Percentiles rank a stretch among this genome's conserved stretches.
phyloP scores from a whole-genome alignment of 2,888 invertebrate species.

The Malachius bipustulatus region DNA sequence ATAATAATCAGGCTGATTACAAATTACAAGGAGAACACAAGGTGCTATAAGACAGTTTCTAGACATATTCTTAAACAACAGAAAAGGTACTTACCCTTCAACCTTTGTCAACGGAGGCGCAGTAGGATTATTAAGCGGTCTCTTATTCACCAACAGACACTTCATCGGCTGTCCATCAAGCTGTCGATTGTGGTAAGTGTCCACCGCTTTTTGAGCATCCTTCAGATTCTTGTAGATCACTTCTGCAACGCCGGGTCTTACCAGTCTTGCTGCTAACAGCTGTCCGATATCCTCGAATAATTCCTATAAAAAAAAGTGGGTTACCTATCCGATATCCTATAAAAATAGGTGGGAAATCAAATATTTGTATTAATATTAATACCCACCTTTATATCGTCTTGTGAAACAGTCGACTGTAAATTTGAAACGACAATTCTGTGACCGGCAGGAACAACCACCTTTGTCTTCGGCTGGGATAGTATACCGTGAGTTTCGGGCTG shows the following conservation, averaged over 20 bases:
- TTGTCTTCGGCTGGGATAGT: constrained; percentile 32
- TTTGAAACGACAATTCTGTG: constrained; percentile 86
- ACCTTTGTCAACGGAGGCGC: constrained; percentile 35
- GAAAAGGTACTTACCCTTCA: constrained; percentile 18
- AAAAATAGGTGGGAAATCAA: too few species aligned
- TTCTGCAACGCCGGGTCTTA: constrained; percentile 81
- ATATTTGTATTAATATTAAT: too few species aligned
- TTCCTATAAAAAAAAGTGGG: constrained; percentile 58
- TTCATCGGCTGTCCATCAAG: constrained; percentile 91
- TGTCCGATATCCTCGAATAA: constrained; percentile 88
- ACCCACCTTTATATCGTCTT: constrained; percentile 76
- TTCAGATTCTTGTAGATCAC: constrained; percentile 77
- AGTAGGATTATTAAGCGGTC: constrained; percentile 50
- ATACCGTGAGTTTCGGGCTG: constrained; percentile 31
- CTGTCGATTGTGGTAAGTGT: constrained; percentile 86
- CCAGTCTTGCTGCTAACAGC: constrained; percentile 68
- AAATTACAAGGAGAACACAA: too few species aligned
- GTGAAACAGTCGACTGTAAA: constrained; percentile 73
- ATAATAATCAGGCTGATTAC: too few species aligned
- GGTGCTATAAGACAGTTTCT: not conserved
- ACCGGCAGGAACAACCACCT: constrained; percentile 44
- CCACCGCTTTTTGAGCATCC: constrained; percentile 83
- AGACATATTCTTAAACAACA: not conserved
- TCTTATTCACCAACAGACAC: constrained; percentile 71
- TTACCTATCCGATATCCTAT: too few species aligned